These are phyloP conservation scores for Anisognathus igniventris DNA, from an alignment of 2,797 vertebrate genomes.

Conservation along the genomic window DNA sequence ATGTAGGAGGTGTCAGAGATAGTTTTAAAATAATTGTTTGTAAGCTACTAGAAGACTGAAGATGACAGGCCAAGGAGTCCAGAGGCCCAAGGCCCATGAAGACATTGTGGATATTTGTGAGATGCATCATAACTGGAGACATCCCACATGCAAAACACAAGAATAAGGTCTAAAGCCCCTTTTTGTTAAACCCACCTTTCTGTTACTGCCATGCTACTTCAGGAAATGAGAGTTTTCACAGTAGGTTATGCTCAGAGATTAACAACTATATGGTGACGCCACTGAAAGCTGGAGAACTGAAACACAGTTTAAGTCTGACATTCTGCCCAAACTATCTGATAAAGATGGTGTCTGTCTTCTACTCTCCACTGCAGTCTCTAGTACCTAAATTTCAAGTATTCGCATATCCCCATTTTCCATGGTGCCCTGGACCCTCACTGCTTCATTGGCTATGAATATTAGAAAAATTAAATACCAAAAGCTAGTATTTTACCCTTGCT, in stretches of 20 bases:
- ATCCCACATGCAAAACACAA: background rate
- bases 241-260: background rate
- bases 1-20: background rate
- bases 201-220: background rate
- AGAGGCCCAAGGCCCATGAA: background rate
- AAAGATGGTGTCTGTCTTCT: background rate
- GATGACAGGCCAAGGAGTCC: background rate
- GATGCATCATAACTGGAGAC: background rate
- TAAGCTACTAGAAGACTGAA: background rate
- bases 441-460: background rate
- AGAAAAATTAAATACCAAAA: background rate
- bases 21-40: background rate
- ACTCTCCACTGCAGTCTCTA: background rate
- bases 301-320: background rate
- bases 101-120: background rate
- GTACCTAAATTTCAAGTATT: background rate
- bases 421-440: background rate
- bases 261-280: background rate
- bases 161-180: background rate
- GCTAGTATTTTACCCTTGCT: background rate
- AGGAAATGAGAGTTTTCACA: background rate
- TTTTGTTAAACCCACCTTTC: background rate
- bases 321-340: background rate
- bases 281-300: background rate
- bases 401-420: background rate